Conservation (phyloP, 2,888 invertebrate species). For the Pteria penguin region DNA sequence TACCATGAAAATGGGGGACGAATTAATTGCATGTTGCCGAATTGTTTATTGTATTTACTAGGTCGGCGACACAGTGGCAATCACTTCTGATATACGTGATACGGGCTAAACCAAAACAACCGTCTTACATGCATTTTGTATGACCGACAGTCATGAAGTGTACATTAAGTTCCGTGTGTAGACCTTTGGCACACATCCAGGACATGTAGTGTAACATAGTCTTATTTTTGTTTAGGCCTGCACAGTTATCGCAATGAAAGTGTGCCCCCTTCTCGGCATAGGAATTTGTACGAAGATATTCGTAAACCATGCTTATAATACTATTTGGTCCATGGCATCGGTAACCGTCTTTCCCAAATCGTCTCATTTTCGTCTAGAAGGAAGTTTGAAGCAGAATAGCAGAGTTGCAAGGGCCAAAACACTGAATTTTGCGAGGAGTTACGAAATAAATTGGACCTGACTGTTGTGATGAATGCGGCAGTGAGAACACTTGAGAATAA, state of each 20-base stretch:
- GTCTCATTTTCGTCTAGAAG: background rate
- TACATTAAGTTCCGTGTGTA: background rate
- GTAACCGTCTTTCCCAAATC: background rate
- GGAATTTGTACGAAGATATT: background rate
- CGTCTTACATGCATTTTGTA: background rate
- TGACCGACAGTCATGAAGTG: background rate
- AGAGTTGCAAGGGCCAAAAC: background rate
- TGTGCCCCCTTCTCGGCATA: background rate
- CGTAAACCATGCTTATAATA: background rate
- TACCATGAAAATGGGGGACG: background rate
- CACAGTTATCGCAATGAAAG: background rate
- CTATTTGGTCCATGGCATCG: background rate
- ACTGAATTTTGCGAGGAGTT: background rate
- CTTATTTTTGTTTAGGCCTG: background rate
- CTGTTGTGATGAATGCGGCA: background rate
- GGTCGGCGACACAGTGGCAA: background rate
- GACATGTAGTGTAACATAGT: background rate
- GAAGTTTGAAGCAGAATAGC: background rate
- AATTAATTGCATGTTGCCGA: too few species aligned
- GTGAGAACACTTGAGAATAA: background rate
- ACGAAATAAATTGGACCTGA: background rate
- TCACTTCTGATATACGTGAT: background rate
- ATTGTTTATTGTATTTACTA: background rate
- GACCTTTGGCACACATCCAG: background rate
- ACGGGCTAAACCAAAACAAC: background rate